Conservation (phyloP, 2,113 vertebrate species). For the Calidris pugnax region DNA sequence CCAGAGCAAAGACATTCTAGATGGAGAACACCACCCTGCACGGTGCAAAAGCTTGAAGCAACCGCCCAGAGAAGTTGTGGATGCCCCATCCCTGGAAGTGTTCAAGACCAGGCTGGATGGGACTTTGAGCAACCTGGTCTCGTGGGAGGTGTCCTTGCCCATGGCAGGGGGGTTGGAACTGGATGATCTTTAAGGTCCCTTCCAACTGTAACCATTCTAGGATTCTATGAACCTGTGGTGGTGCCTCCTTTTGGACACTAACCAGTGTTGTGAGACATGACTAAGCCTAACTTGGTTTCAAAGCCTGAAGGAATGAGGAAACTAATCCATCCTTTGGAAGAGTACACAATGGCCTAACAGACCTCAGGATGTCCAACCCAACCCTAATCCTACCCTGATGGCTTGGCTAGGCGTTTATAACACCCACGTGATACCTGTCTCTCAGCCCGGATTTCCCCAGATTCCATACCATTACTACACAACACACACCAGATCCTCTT, state of each 20-base stretch:
- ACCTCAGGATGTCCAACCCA: background rate
- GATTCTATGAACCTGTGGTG: accelerated
- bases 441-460: background rate
- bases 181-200: no score
- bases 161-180: no score
- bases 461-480: background rate
- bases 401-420: background rate
- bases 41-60: background rate
- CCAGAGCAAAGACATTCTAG: background rate
- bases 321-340: background rate
- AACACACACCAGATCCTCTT: background rate
- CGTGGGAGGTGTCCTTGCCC: no score
- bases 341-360: background rate
- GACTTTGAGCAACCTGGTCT: no score
- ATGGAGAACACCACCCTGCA: background rate
- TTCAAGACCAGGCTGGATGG: no score
- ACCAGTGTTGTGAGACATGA: background rate
- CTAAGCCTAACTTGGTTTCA: background rate
- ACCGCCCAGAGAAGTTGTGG: no score
- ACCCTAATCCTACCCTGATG: background rate
- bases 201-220: no score
- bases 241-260: background rate
- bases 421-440: background rate
- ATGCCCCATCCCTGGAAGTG: no score
- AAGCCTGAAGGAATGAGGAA: background rate